Base-by-base conservation (phyloP, 2,888 invertebrate genomes). In the Tetheella fluctuosa region DNA sequence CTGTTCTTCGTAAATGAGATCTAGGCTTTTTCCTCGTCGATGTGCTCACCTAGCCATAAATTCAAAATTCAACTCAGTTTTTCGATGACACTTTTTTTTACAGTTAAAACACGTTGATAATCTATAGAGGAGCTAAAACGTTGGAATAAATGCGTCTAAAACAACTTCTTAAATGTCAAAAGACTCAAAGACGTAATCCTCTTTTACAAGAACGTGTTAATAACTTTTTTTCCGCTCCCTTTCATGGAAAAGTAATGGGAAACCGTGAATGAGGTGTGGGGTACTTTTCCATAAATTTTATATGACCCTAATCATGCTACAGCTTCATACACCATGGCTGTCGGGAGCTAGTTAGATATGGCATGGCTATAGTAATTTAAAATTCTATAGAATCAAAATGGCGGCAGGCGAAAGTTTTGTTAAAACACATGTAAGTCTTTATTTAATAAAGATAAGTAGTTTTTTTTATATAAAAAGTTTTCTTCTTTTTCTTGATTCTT, bases 201-300 rank as follows among this genome's bases (percentile, higher is more conserved):
- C 42, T 17, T 48, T 20, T 48, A n/a, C 20, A 48, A n/a, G 48
- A 20, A 48, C 48, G 17, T 48, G 48, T 48, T 42, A 34, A 34
- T 17, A 42, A 42, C 42, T 7, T 17, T 17, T 13, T 42, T 8
- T 8, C 42, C 17, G n/a, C 48, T 20, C 48, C 48, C 48, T 20
- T 48, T 48, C 48, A 48, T 48, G 7, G 48, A 6, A n/a, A 39
- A 39, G 48, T 48, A 48, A 48, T 48, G 48, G 48, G 48, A 48
- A 25, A 28, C 39, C 28, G 13, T 34, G 23, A 23, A 37, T 23
- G 37, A 39, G 37, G 37, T 34, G 17, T 54, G n/a, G 15, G 23
- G 23, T n/a, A 25, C n/a, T 28, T 6, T 39, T 20, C 48, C 10
- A 48, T 48, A n/a, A 48, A 48, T 48, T 48, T 48, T 48, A 48